A percentile compares a stretch with the other conserved stretches of the same genome.
These are phyloP conservation scores for Caenorhabditis sp. DNA, from an alignment of 2,888 invertebrate species.

Conservation along the genomic window DNA sequence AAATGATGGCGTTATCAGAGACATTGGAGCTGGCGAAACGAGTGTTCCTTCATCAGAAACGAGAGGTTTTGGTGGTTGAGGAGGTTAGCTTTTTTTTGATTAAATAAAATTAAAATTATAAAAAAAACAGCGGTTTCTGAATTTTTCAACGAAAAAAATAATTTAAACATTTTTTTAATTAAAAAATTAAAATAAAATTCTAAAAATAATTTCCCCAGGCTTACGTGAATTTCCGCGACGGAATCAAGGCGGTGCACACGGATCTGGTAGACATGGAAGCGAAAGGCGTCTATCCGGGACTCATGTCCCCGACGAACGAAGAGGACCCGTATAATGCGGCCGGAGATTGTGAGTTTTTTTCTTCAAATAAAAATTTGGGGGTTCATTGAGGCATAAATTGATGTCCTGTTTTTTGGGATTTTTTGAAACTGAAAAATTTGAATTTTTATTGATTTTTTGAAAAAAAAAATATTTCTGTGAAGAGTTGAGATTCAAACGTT, in stretches of 20 bases:
- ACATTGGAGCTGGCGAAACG: constrained; percentile 90
- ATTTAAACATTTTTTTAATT: constrained; percentile 6
- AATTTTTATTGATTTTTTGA: too few relatives aligned
- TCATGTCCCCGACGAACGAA: constrained; percentile 67
- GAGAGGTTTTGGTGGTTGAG: constrained; percentile 96
- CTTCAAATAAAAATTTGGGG: too few relatives aligned
- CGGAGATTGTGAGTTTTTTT: constrained; percentile 15
- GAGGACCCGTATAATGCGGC: constrained; percentile 64
- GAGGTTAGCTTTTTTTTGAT: constrained; percentile 91
- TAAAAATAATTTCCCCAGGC: constrained; percentile 62
- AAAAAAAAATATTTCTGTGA: too few relatives aligned
- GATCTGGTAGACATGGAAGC: constrained; percentile 71
- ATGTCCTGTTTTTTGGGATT: too few relatives aligned
- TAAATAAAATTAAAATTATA: too few relatives aligned
- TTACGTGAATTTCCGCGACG: constrained; percentile 73
- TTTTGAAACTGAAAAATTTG: too few relatives aligned
- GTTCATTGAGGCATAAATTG: too few relatives aligned
- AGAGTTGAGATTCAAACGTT: too few relatives aligned
- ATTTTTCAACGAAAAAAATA: too few relatives aligned
- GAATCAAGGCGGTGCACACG: constrained; percentile 70
- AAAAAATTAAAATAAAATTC: background rate
- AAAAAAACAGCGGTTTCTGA: too few relatives aligned
- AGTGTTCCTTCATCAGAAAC: constrained; percentile 92
- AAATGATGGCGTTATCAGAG: constrained; percentile 87
- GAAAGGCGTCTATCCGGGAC: constrained; percentile 74